These are phyloP conservation scores for Pyrochroa serraticornis DNA, from an alignment of 2,888 invertebrate species.

Conservation along the genomic window DNA sequence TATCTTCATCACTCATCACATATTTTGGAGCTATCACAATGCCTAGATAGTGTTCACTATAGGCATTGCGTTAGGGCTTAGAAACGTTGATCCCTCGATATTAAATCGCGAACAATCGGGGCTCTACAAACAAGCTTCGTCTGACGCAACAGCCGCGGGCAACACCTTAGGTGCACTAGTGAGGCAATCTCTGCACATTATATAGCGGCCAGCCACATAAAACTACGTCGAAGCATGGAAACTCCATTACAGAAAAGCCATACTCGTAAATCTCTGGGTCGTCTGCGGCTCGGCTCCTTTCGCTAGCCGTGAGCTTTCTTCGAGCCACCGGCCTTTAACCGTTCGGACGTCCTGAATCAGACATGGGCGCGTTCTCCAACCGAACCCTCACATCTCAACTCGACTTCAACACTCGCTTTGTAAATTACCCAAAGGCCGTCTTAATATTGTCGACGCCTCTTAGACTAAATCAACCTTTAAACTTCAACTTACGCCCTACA, in stretches of 20 bases:
- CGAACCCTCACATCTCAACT: slow-evolving; percentile 8
- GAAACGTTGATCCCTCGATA: slow-evolving; percentile 42
- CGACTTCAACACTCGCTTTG: slow-evolving; percentile 14
- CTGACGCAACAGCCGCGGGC: slow-evolving; percentile 47
- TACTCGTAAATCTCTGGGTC: slow-evolving; percentile 55
- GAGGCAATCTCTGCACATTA: slow-evolving; percentile 54
- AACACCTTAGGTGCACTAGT: slow-evolving; percentile 54
- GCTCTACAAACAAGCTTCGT: slow-evolving; percentile 45
- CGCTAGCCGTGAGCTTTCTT: slow-evolving; percentile 35
- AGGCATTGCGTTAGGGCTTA: slow-evolving; percentile 26
- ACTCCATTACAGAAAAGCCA: slow-evolving; percentile 58
- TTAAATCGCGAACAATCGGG: slow-evolving; percentile 48
- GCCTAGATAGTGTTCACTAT: slow-evolving; percentile 22
- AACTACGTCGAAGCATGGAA: slow-evolving; percentile 58
- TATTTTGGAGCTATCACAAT: slow-evolving; percentile 12
- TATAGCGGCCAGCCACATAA: slow-evolving; percentile 55
- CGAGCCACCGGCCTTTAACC: slow-evolving; percentile 24
- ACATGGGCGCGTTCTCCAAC: slow-evolving; percentile 10
- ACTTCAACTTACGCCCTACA: too few species aligned
- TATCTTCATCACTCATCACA: slow-evolving; percentile 9
- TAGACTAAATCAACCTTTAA: slow-evolving; percentile 24
- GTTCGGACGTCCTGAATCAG: slow-evolving; percentile 20
- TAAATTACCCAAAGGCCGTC: slow-evolving; percentile 21
- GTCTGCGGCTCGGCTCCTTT: slow-evolving; percentile 39
- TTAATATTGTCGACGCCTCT: slow-evolving; percentile 24